Conservation (phyloP, 2,888 invertebrate genomes). For the Acronicta alni region DNA sequence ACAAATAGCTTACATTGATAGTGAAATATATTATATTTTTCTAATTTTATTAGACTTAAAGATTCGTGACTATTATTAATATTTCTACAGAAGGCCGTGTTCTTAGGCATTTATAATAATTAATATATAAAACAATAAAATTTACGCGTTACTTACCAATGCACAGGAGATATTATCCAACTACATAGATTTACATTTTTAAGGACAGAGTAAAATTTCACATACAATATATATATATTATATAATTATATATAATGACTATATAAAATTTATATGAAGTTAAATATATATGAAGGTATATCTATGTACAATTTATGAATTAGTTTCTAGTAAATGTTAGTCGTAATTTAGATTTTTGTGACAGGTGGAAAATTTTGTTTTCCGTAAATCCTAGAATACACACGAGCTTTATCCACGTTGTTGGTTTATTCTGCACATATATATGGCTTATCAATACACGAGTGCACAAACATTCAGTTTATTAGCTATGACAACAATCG, state of each 20-base stretch:
- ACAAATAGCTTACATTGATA: slow-evolving; percentile 76
- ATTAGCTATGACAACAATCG: slow-evolving; percentile 2
- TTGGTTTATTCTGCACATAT: slow-evolving; percentile 7
- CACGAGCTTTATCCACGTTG: not conserved
- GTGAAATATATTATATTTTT: slow-evolving; percentile 61
- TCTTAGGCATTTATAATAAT: slow-evolving; percentile 70
- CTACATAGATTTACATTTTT: slow-evolving; percentile 43
- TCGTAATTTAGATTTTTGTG: slow-evolving; percentile 3
- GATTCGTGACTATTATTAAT: slow-evolving; percentile 64
- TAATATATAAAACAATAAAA: slow-evolving; percentile 52
- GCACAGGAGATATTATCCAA: slow-evolving; percentile 42
- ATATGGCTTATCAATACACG: slow-evolving; percentile 1
- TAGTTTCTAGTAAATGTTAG: slow-evolving; percentile 19
- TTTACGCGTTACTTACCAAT: slow-evolving; percentile 36
- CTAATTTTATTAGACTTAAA: slow-evolving; percentile 67
- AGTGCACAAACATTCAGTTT: not conserved
- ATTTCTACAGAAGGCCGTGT: slow-evolving; percentile 80
- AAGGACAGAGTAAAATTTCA: slow-evolving; percentile 43
- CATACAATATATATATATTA: slow-evolving; percentile 30
- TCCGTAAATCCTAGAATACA: slow-evolving; percentile 8
- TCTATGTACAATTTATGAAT: slow-evolving; percentile 40
- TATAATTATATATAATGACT: slow-evolving; percentile 20
- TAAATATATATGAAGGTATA: slow-evolving; percentile 27
- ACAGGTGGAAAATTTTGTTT: slow-evolving; percentile 5
- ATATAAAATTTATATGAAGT: slow-evolving; percentile 24